Conservation (phyloP, 2,797 vertebrate species). For the Clarias platycephalus region DNA sequence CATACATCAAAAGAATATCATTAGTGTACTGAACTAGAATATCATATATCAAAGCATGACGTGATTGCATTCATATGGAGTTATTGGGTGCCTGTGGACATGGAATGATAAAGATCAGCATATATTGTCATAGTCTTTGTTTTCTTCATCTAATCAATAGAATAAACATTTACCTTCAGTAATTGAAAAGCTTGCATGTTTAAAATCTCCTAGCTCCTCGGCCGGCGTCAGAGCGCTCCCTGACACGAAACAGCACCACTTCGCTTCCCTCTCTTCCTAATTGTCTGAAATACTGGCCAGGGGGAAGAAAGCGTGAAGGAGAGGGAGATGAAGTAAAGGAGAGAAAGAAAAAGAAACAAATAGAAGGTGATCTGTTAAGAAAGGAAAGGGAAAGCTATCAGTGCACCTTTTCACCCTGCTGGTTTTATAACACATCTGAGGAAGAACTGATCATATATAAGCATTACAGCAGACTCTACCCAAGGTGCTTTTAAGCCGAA, state of each 20-base stretch:
- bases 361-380: not conserved
- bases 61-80: constrained; percentile 34
- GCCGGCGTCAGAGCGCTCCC: constrained; percentile 5
- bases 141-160: constrained; percentile 33
- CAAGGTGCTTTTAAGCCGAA: constrained; percentile 31
- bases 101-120: not conserved
- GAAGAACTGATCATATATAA: constrained; percentile 15
- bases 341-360: not conserved
- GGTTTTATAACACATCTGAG: constrained; percentile 11
- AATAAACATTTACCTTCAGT: constrained; percentile 15
- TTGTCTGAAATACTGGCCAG: constrained; percentile 26
- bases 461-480: constrained; percentile 17
- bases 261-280: not conserved
- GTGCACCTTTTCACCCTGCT: constrained; percentile 10
- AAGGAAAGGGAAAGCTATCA: constrained; percentile 4
- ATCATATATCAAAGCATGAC: constrained; percentile 27
- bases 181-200: constrained; percentile 16
- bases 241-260: constrained; percentile 16
- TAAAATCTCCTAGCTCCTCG: not conserved
- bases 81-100: constrained; percentile 4
- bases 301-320: not conserved
- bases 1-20: constrained; percentile 34
- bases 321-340: not conserved
- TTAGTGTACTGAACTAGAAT: constrained; percentile 26
- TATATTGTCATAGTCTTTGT: constrained; percentile 4